Base-by-base conservation (phyloP, 2,888 invertebrate genomes). In the Notodonta ziczac region DNA sequence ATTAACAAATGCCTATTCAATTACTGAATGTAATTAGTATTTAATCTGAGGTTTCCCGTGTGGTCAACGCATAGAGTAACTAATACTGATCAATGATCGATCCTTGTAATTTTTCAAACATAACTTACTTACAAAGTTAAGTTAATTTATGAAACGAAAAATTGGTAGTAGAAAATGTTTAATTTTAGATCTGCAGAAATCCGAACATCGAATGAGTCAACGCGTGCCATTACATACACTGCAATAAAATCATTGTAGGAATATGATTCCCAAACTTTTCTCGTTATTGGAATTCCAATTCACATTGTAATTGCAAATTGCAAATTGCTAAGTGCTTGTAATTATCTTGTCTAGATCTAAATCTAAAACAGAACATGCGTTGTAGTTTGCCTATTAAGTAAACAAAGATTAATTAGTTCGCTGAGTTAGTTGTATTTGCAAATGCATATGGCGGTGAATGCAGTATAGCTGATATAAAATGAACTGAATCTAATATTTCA, bases 1-100 rank as follows among this genome's bases (percentile, higher is more conserved):
- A 69, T 71, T 69, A 67, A 62, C 62, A 66, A 70, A 70, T 67
- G 64, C 67, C 66, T 66, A 63, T 68, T 65, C 62, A 67, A 71
- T 75, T 68, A 67, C 60, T 13, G 53, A 58, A 62, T 56, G 57
- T 67, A 72, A 78, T 74, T 69, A 73, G 56, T 62, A 67, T 70
- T 69, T 70, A 66, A 70, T 68, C 61, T 55, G 70, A 56, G 69
- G 65, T 63, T 69, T 16, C 50, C 0, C 16, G 50, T 60, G 66
- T 61, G 63, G 63, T 67, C 13, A 3, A 24, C 12, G 16, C 46
- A 65, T 61, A 60, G 53, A 56, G 53, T 55, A 57, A 8, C 32
- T 24, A 13, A 52, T 52, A 4, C 32, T 52, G 7, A 52, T 12
- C 52, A 50, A n/a, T 50, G 50, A 14, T 48, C 10, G 48, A 42